Base-by-base conservation (phyloP, 2,888 invertebrate species). In the Mystacides longicornis region DNA sequence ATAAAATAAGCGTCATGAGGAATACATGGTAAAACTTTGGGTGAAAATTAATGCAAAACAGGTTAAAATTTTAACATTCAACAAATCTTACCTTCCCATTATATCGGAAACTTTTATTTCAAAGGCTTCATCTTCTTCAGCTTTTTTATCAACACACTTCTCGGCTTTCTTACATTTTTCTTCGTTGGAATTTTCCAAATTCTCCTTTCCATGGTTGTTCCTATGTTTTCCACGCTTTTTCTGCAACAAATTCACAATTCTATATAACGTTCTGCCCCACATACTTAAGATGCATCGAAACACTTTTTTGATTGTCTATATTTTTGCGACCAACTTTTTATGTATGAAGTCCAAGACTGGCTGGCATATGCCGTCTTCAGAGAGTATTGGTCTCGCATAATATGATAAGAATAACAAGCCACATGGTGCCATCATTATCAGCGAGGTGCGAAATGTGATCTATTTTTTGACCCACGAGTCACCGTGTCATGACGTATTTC, bases 111-210 rank as follows among this genome's bases (percentile, higher is more conserved):
- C 72, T 60, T 74, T 79, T 20, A 84, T 71, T 55, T 78, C 77
- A 63, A 79, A 60, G 14, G 63, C 63, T 19, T 55, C 66, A 49
- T 51, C 54, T 23, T 89, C 81, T 70, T 86, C 73, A 69, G 81
- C 62, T 80, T 72, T 62, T 86, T 83, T 71, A 88, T 87, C 71
- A 88, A 78, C 19, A 48, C 20, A 5, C 23, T 49, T 45, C 50
- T 52, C 19, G 23, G 47, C 23, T 56, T 56, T 42, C 7, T 27
- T 49, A n/a, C n/a, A n/a, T n/a, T n/a, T n/a, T 42, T 51, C 33
- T 23, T 23, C 11, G 23, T 33, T 23, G 23, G 31, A 14, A 46
- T 37, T 16, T 54, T 37, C 37, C 49, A 22, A 45, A 55, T 33
- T 60, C 58, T 19, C 57, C 55, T 50, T 60, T 58, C 37, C 54